Conservation (phyloP, 2,113 vertebrate genomes). For the Arvicanthis niloticus region DNA sequence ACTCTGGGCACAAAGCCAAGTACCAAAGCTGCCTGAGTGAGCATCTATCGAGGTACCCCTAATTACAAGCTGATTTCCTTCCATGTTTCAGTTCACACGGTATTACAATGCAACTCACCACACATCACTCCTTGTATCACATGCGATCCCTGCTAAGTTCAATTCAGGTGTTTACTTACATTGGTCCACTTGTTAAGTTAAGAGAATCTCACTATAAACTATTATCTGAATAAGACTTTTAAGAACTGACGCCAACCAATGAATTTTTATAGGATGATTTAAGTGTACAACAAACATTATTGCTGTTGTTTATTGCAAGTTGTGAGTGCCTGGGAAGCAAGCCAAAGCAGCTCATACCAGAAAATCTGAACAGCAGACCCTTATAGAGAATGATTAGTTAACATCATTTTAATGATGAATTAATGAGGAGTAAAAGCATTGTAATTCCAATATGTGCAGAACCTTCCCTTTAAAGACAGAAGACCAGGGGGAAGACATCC, state of each 20-base stretch:
- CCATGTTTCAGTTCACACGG: background rate
- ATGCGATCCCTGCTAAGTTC: background rate
- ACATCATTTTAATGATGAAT: slow-evolving; percentile 86
- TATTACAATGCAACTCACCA: background rate
- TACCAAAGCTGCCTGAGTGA: background rate
- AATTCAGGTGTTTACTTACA: slow-evolving; percentile 18
- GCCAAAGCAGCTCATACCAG: slow-evolving; percentile 58
- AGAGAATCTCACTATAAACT: background rate
- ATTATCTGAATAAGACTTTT: background rate
- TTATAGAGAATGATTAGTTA: slow-evolving; percentile 85
- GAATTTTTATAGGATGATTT: background rate
- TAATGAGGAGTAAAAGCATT: slow-evolving; percentile 86
- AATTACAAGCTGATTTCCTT: background rate
- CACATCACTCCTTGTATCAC: background rate
- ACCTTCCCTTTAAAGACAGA: slow-evolving; percentile 82
- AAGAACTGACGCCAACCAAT: background rate
- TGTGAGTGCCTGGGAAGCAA: slow-evolving; percentile 67
- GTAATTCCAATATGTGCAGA: slow-evolving; percentile 83
- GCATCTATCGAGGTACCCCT: background rate
- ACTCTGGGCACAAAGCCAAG: background rate
- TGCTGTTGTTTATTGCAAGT: slow-evolving; percentile 11
- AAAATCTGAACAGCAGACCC: slow-evolving; percentile 76
- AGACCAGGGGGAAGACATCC: slow-evolving; percentile 82
- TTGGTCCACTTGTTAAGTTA: slow-evolving; percentile 1
- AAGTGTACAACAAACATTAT: slow-evolving; percentile 49